Percentiles rank a stretch among this genome's conserved stretches.
Conservation (phyloP, 1,140 invertebrate genomes). For the Eriocheir sinensis region DNA sequence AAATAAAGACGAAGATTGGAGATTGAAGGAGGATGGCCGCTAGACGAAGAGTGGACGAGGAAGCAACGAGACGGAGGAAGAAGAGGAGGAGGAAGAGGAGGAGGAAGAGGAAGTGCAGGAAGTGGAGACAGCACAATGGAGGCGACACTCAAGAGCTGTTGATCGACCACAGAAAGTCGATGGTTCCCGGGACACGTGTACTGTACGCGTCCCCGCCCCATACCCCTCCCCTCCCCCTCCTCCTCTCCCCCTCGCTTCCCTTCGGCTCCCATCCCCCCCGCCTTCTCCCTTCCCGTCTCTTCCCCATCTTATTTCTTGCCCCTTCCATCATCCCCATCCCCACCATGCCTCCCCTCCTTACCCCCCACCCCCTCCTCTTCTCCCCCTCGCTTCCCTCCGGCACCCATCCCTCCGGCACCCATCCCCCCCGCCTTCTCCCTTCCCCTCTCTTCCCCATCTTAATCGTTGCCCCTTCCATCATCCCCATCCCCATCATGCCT, state of each 20-base stretch:
- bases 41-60: not conserved
- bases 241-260: not conserved
- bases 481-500: too few species aligned
- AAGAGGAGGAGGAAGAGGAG: not conserved
- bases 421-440: too few species aligned
- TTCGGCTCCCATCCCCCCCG: not conserved
- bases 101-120: not conserved
- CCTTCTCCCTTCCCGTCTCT: not conserved
- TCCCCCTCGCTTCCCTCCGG: too few species aligned
- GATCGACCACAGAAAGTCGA: conserved; percentile 22
- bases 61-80: not conserved
- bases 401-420: too few species aligned
- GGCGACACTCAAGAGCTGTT: not conserved
- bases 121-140: not conserved
- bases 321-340: too few species aligned
- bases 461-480: too few species aligned
- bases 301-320: not conserved
- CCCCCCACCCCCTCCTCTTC: too few species aligned
- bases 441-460: too few species aligned
- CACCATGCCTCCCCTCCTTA: too few species aligned
- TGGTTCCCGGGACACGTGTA: not conserved
- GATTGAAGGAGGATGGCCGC: not conserved
- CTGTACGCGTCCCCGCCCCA: too few species aligned
- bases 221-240: not conserved
- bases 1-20: not conserved